Conservation (phyloP, 2,888 invertebrate genomes). For the Anaspis maculata region DNA sequence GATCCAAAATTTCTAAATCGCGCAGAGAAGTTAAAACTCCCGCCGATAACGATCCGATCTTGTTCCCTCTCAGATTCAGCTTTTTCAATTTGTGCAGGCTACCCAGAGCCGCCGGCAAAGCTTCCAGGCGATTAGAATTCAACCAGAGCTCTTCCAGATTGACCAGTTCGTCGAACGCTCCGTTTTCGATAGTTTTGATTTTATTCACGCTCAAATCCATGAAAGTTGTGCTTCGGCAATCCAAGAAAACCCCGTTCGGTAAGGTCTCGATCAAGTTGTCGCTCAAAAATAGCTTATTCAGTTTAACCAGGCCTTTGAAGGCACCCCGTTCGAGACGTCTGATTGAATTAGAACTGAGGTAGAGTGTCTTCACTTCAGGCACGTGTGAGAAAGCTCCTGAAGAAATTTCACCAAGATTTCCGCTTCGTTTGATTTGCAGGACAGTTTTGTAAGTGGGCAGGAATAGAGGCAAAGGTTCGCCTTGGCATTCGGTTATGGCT, state of each 20-base stretch:
- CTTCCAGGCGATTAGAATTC: conserved; percentile 10
- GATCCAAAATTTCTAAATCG: conserved; percentile 11
- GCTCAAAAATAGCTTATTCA: conserved; percentile 7
- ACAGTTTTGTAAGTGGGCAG: conserved; percentile 8
- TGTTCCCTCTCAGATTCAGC: conserved; percentile 12
- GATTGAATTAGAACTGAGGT: conserved; percentile 14
- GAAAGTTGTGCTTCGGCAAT: conserved; percentile 7
- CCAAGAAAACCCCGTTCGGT: conserved; percentile 7
- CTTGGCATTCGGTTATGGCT: conserved; percentile 11
- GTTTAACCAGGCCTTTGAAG: conserved; percentile 10
- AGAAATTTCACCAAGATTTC: conserved; percentile 7
- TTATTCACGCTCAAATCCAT: conserved; percentile 11
- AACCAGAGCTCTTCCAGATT: conserved; percentile 11
- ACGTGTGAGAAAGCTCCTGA: conserved; percentile 9
- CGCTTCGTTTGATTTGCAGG: conserved; percentile 6
- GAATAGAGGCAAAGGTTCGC: too few species aligned
- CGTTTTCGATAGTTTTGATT: conserved; percentile 10
- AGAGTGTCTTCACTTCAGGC: conserved; percentile 11
- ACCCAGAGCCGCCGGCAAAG: conserved; percentile 7
- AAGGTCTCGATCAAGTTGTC: conserved; percentile 8
- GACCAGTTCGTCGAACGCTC: conserved; percentile 10
- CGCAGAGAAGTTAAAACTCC: conserved; percentile 6
- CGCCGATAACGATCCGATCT: conserved; percentile 6
- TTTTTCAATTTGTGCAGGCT: conserved; percentile 11
- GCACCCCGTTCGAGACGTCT: conserved; percentile 8